phyloP scores from a whole-genome alignment of 2,888 invertebrate species.

The Heliconius aoede region DNA sequence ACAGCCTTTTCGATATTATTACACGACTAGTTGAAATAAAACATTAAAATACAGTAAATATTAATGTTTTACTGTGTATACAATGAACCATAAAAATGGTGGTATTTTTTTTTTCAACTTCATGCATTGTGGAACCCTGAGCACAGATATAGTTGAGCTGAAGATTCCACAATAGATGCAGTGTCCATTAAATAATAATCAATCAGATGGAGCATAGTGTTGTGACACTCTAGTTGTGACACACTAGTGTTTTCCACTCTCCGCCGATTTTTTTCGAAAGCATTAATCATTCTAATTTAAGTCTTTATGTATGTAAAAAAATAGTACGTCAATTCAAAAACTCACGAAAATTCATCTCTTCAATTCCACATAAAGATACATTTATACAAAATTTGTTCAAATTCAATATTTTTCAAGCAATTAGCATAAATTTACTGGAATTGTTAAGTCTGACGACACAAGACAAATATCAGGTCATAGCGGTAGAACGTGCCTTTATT shows the following conservation, averaged over 20 bases:
- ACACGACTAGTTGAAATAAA: slow-evolving; percentile 70
- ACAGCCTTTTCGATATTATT: slow-evolving; percentile 85
- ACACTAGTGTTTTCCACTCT: too few species aligned
- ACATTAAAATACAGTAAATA: slow-evolving; percentile 46
- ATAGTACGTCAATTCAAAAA: background rate
- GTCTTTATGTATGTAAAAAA: background rate
- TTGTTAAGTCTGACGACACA: background rate
- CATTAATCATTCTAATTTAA: too few species aligned
- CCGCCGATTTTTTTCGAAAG: too few species aligned
- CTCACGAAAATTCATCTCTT: too few species aligned
- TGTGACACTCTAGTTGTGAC: too few species aligned
- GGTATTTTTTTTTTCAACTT: too few species aligned
- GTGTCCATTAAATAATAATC: too few species aligned
- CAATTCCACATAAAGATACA: background rate
- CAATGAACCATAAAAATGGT: too few species aligned
- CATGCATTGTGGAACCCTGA: too few species aligned
- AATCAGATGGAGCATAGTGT: too few species aligned
- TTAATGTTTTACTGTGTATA: background rate
- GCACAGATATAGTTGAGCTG: too few species aligned
- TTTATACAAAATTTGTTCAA: background rate
- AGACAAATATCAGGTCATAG: slow-evolving; percentile 8
- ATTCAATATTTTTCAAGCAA: background rate
- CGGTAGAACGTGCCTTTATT: slow-evolving; percentile 14
- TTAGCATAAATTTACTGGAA: background rate
- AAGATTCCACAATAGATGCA: too few species aligned